phyloP scores from a whole-genome alignment of 2,113 vertebrate species.

The Dolichallabes microphthalmus region DNA sequence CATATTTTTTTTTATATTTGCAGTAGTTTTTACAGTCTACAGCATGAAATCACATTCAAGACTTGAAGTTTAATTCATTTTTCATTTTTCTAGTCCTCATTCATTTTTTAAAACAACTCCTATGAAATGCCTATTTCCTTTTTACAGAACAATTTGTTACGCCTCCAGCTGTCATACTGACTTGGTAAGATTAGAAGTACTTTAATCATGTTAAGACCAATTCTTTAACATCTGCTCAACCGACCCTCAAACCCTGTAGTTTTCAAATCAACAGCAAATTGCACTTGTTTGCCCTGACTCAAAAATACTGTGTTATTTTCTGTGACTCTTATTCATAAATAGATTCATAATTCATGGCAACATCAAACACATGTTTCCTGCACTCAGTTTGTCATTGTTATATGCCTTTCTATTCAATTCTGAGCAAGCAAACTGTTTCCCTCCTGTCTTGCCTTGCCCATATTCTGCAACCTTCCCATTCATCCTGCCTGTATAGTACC shows the following conservation, averaged over 20 bases:
- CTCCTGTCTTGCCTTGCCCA: neutral
- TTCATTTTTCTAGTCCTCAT: neutral
- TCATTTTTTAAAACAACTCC: neutral
- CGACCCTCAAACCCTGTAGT: neutral
- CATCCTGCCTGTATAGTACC: neutral
- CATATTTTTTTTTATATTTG: neutral
- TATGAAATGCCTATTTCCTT: neutral
- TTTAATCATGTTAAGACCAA: neutral
- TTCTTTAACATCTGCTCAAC: neutral
- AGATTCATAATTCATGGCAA: neutral
- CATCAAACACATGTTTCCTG: slow-evolving; percentile 4
- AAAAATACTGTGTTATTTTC: neutral
- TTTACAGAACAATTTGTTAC: neutral
- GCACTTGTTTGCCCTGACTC: neutral
- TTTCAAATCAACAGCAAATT: neutral
- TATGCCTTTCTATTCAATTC: slow-evolving; percentile 2
- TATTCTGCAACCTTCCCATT: neutral
- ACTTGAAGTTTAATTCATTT: neutral
- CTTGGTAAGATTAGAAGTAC: neutral
- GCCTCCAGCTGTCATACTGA: neutral
- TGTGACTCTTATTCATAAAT: neutral
- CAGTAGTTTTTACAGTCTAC: neutral
- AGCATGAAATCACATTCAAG: neutral
- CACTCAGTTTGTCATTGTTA: slow-evolving; percentile 12
- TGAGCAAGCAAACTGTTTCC: neutral